Conservation (phyloP, 2,797 vertebrate genomes). For the Chelmon rostratus region DNA sequence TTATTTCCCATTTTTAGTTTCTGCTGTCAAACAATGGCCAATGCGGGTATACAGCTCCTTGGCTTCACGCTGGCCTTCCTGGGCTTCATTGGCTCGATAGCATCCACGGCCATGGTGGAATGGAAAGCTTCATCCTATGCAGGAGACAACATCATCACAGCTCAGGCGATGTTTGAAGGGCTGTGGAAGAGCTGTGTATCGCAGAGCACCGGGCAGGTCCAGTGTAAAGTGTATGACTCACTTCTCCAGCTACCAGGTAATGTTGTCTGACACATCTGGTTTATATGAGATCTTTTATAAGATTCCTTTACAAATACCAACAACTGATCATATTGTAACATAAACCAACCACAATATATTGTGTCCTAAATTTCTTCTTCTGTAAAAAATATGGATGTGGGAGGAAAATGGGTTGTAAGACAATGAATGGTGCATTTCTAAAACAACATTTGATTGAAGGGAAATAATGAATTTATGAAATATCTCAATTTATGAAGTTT, state of each 20-base stretch:
- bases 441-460: background rate
- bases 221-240: conserved; percentile 96
- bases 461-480: background rate
- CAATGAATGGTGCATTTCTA: background rate
- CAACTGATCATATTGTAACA: background rate
- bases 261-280: background rate
- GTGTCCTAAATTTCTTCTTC: background rate
- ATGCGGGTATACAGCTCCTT: conserved; percentile 91
- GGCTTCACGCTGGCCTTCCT: conserved; percentile 92
- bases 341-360: background rate
- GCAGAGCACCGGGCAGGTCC: conserved; percentile 96
- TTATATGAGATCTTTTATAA: background rate
- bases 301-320: background rate
- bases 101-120: conserved; percentile 91
- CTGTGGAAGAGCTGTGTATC: conserved; percentile 93
- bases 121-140: conserved; percentile 96
- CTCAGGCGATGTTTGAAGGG: conserved; percentile 94
- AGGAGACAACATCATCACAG: conserved; percentile 94
- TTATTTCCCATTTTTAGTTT: background rate
- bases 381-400: background rate
- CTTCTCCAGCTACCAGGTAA: conserved; percentile 90
- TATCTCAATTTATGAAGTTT: background rate
- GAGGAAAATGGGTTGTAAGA: background rate
- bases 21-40: conserved; percentile 86
- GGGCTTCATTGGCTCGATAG: conserved; percentile 91